Conservation (phyloP, 2,797 vertebrate genomes). For the Alcedo atthis region DNA sequence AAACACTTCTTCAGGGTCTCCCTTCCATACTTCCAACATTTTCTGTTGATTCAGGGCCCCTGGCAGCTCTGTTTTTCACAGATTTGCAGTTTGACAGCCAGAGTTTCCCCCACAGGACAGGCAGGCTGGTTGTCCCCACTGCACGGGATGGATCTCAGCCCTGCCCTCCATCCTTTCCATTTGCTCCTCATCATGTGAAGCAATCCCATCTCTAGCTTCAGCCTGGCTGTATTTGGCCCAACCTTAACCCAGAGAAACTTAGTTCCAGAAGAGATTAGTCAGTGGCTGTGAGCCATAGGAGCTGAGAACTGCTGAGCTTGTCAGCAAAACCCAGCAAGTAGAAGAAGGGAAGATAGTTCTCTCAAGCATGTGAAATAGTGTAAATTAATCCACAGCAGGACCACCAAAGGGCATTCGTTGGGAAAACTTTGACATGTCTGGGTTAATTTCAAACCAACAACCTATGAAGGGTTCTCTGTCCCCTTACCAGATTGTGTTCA, state of each 20-base stretch:
- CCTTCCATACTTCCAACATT: rapidly evolving
- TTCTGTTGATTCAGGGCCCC: not conserved
- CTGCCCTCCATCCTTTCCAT: not conserved
- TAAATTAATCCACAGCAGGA: rapidly evolving
- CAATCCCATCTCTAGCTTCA: not conserved
- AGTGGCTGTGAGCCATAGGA: not conserved
- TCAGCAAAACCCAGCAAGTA: not conserved
- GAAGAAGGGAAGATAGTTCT: not conserved
- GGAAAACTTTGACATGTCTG: not conserved
- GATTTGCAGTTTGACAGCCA: not conserved
- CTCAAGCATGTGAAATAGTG: not conserved
- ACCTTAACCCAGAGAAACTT: not conserved
- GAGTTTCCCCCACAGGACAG: not conserved
- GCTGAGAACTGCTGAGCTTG: not conserved
- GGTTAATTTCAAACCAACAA: not conserved
- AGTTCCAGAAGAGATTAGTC: not conserved
- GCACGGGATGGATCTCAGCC: not conserved
- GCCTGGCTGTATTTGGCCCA: not conserved
- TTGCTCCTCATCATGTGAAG: not conserved
- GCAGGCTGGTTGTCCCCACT: not conserved
- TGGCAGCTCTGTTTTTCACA: not conserved
- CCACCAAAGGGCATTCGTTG: not conserved
- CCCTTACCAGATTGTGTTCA: not conserved
- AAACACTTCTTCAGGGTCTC: not conserved
- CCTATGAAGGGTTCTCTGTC: not conserved